Base-by-base conservation (phyloP, 30 jellyfish, hydroid and myxozoan species). In the Chrysaora quinquecirrha region DNA sequence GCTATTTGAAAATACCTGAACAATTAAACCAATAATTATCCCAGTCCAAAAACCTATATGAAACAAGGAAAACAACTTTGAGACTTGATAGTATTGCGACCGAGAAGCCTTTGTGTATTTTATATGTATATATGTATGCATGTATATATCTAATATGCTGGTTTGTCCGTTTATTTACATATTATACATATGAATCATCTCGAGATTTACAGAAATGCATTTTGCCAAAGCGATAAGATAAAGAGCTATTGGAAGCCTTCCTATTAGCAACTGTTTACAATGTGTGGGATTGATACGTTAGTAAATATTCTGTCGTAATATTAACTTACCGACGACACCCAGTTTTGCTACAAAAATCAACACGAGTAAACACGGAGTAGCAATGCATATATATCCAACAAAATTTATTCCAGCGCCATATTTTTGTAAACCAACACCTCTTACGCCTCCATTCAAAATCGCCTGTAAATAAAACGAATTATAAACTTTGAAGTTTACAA, bases 401-500 rank as follows among this genome's bases (percentile, higher is more conserved):
- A 82, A 54, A 43, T 54, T 82, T 71, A 82, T 61, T 27, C 64
- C 23, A 4, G 92, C 92, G 20, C 92, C 92, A 29, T 82, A 82
- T 28, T 82, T 82, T 61, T 82, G 92, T n/a, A 31, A 56, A 23
- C 92, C 92, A 20, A 82, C 61, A 1, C 92, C 92, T 67, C 92
- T 65, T 18, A 82, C 85, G 9, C 56, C 92, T 2, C 92, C 92
- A 23, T 28, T 70, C 0, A 21, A 30, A n/a, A 82, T 72, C 29
- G 65, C 63, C 92, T 82, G 64, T 0, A 48, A 28, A 16, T 3
- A 34, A n/a, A 68, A 24, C 48, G 48, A 14, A 25, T 64, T 18
- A 24, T n/a, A n/a, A n/a, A n/a, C n/a, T n/a, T n/a, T n/a, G n/a
- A n/a, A n/a, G n/a, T n/a, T n/a, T n/a, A n/a, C n/a, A n/a, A n/a